These are phyloP conservation scores for Hippocampus comes DNA, from an alignment of 2,113 vertebrate genomes.

Conservation along the genomic window DNA sequence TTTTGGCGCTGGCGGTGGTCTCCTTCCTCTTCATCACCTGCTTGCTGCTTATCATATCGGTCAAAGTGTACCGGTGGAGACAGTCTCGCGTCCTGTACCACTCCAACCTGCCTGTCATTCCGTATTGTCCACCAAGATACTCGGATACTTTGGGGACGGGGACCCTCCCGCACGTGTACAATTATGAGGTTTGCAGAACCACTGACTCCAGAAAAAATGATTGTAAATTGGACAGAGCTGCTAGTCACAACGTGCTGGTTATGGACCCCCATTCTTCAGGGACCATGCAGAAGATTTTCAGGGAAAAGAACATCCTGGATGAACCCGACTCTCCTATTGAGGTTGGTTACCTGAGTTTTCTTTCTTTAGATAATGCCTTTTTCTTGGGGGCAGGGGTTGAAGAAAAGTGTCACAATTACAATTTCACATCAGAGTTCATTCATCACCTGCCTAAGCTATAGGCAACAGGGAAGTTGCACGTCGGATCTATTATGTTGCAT, in stretches of 20 bases:
- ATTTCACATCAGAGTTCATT: not conserved
- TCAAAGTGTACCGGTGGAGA: slow-evolving; percentile 28
- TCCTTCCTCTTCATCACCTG: slow-evolving; percentile 70
- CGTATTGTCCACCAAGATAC: slow-evolving; percentile 12
- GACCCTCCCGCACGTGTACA: slow-evolving; percentile 24
- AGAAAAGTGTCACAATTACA: not conserved
- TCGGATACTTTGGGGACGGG: slow-evolving; percentile 26
- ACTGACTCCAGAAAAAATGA: slow-evolving; percentile 47
- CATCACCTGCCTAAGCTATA: too few relatives aligned
- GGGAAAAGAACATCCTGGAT: slow-evolving; percentile 7
- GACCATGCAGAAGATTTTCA: slow-evolving; percentile 30
- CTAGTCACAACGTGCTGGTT: slow-evolving; percentile 41
- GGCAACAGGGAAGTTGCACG: too few relatives aligned
- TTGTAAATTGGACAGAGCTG: slow-evolving; percentile 34
- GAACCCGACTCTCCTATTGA: slow-evolving; percentile 5
- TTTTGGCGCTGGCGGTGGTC: slow-evolving; percentile 42
- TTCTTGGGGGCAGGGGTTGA: not conserved
- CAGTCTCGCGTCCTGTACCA: slow-evolving; percentile 45
- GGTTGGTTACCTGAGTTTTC: not conserved
- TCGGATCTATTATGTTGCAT: too few relatives aligned
- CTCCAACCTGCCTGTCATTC: slow-evolving; percentile 13
- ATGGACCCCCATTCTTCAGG: slow-evolving; percentile 33
- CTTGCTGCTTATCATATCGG: slow-evolving; percentile 53
- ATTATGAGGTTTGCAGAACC: slow-evolving; percentile 37
- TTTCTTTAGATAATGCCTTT: not conserved